A percentile compares a stretch with the other conserved stretches of the same genome.
Evolutionary conservation across 2,888 invertebrate species (phyloP).

Genomic region (Chrysolina haemoptera): DNA sequence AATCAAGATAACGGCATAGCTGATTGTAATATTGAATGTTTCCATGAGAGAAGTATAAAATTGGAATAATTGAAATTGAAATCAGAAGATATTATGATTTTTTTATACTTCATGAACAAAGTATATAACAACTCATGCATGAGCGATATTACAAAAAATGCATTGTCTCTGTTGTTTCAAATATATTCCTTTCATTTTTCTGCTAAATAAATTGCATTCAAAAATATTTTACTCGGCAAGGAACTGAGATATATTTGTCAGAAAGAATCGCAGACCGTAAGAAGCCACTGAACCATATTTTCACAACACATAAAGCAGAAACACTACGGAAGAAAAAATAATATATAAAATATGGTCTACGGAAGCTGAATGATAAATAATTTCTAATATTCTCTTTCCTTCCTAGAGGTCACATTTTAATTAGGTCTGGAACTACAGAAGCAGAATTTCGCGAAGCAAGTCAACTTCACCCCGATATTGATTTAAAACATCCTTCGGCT

Average conservation of each 20-base stretch:
- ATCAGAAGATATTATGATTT: no score
- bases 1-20: no score
- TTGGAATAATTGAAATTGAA: no score
- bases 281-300: slow-evolving; percentile 57
- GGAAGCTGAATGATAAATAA: slow-evolving; percentile 54
- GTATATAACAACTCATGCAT: no score
- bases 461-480: slow-evolving; percentile 49
- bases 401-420: slow-evolving; percentile 41
- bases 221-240: not conserved
- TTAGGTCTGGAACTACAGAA: slow-evolving; percentile 40
- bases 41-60: no score
- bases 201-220: not conserved
- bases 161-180: no score
- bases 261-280: slow-evolving; percentile 31
- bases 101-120: no score
- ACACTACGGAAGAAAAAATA: slow-evolving; percentile 57
- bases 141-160: no score
- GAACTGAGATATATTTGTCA: not conserved
- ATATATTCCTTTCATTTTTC: no score
- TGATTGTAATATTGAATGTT: no score
- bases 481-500: slow-evolving; percentile 56
- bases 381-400: slow-evolving; percentile 29
- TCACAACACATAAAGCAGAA: slow-evolving; percentile 64
- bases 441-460: slow-evolving; percentile 39
- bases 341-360: slow-evolving; percentile 48